Evolutionary conservation across 2,113 vertebrate species (phyloP).

Genomic region (Cranoglanis bouderius): DNA sequence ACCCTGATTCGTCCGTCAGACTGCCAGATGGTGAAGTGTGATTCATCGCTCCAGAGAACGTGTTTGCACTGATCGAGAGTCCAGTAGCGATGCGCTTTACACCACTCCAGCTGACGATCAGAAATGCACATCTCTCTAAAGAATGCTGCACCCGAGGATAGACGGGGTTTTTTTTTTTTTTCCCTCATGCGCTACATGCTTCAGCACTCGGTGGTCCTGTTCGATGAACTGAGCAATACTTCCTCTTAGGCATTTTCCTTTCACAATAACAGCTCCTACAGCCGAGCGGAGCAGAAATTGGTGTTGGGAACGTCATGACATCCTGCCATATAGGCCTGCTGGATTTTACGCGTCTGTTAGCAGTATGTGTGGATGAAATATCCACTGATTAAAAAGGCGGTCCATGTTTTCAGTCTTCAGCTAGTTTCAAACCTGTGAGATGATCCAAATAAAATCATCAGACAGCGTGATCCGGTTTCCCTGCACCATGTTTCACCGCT

Average conservation of each 20-base stretch:
- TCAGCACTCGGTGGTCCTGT: not conserved
- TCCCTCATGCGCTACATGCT: not conserved
- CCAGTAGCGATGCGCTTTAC: slow-evolving; percentile 5
- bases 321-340: not conserved
- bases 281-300: not conserved
- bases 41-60: slow-evolving; percentile 9
- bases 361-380: not conserved
- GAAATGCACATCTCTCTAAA: not conserved
- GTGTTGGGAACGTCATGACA: not conserved
- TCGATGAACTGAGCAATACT: not conserved
- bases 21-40: slow-evolving; percentile 11
- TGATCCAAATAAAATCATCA: not conserved
- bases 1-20: slow-evolving; percentile 7
- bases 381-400: not conserved
- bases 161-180: not conserved
- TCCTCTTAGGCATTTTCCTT: not conserved
- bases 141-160: not conserved
- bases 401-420: not conserved
- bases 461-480: not conserved
- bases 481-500: too few relatives aligned
- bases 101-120: slow-evolving; percentile 10
- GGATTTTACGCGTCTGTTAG: not conserved
- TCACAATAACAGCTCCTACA: not conserved
- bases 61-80: not conserved
- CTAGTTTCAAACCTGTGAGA: not conserved